Conservation (phyloP, 2,113 vertebrate genomes). For the Sclerurus mexicanus region DNA sequence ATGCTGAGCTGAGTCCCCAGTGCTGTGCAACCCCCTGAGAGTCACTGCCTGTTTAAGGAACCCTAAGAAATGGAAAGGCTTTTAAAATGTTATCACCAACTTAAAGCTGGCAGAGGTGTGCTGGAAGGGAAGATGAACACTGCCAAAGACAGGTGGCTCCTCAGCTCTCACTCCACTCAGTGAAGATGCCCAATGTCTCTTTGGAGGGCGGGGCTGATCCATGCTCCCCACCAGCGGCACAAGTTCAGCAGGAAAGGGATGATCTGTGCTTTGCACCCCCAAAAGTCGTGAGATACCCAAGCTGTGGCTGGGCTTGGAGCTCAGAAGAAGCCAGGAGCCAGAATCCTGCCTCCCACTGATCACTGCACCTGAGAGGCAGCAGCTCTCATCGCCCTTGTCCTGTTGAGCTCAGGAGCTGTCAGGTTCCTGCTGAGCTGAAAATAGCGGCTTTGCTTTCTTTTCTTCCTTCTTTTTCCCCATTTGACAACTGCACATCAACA, state of each 20-base stretch:
- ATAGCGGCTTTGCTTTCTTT: background rate
- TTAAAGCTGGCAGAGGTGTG: accelerated
- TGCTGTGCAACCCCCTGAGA: background rate
- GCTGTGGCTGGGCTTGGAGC: background rate
- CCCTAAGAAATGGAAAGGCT: background rate
- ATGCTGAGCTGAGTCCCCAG: background rate
- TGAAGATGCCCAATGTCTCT: background rate
- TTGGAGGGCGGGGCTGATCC: background rate
- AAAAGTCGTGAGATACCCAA: accelerated
- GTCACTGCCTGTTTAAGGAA: background rate
- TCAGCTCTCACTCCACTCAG: background rate
- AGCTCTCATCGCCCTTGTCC: background rate
- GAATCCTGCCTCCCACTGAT: background rate
- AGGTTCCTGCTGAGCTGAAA: background rate
- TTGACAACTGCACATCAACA: background rate
- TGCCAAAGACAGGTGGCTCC: background rate
- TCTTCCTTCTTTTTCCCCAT: background rate
- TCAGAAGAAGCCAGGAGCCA: background rate
- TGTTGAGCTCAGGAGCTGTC: background rate
- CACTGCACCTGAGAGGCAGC: background rate
- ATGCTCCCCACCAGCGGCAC: background rate
- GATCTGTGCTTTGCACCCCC: background rate
- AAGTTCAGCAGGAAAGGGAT: background rate
- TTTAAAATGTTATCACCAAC: background rate
- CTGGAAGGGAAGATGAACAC: background rate